Evolutionary conservation across 2,113 vertebrate genomes (phyloP).

Genomic region (Entosphenus tridentatus): DNA sequence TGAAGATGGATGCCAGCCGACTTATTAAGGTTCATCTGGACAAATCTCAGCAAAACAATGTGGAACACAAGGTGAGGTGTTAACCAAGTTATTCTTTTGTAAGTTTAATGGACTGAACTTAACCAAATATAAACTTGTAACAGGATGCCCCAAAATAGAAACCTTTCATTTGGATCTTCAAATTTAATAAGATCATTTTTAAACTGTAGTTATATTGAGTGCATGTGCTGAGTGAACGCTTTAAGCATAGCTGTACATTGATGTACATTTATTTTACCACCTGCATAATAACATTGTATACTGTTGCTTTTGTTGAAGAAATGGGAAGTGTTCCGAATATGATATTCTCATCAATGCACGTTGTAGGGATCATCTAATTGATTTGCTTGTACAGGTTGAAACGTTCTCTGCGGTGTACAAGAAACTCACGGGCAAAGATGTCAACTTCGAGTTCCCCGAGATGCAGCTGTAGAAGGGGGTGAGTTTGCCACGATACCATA

Average conservation of each 20-base stretch:
- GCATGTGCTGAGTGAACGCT: neutral
- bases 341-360: too few species aligned
- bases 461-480: neutral
- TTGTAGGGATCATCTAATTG: neutral
- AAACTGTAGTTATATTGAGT: neutral
- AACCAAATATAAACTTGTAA: too few species aligned
- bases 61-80: slow-evolving; percentile 71
- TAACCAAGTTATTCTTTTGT: neutral
- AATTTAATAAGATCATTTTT: neutral
- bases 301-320: too few species aligned
- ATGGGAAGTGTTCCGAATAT: too few species aligned
- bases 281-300: too few species aligned
- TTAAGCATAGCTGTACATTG: too few species aligned
- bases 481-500: too few species aligned
- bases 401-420: slow-evolving; percentile 98
- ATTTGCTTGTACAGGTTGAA: slow-evolving; percentile 44
- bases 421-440: slow-evolving; percentile 98
- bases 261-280: too few species aligned
- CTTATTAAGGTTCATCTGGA: slow-evolving; percentile 97
- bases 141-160: neutral
- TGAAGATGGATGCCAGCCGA: slow-evolving; percentile 78
- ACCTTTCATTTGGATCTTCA: neutral
- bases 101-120: too few species aligned
- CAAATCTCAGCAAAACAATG: slow-evolving; percentile 97
- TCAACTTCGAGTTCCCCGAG: slow-evolving; percentile 95